Percentiles rank a stretch among this genome's conserved stretches.
These are phyloP conservation scores for Tryphoninae sp. DNA, from an alignment of 2,888 invertebrate genomes.

Conservation along the genomic window DNA sequence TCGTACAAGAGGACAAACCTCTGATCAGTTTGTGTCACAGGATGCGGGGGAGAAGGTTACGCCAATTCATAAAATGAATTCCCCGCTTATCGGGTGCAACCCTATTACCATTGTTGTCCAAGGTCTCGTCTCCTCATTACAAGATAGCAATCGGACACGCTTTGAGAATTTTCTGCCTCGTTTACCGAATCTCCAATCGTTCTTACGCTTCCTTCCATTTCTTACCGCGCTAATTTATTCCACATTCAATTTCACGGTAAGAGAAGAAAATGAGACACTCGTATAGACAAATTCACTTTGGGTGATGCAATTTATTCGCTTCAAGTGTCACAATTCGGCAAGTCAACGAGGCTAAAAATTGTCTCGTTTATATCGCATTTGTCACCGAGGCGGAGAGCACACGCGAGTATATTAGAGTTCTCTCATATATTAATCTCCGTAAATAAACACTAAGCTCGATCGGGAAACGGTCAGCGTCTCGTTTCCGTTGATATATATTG, in stretches of 20 bases:
- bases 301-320: conserved; percentile 30
- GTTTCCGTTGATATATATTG: conserved; percentile 32
- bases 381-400: background rate
- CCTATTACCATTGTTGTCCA: conserved; percentile 76
- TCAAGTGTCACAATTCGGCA: conserved; percentile 20
- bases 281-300: background rate
- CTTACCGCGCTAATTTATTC: background rate
- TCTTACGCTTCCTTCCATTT: background rate
- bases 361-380: background rate
- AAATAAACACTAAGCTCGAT: conserved; percentile 53
- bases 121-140: conserved; percentile 70
- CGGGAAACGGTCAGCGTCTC: conserved; percentile 13
- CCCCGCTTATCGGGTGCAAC: conserved; percentile 65
- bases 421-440: conserved; percentile 52
- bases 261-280: conserved; percentile 5
- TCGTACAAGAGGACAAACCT: conserved; percentile 76
- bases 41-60: conserved; percentile 78
- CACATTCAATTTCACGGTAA: background rate
- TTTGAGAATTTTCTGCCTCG: conserved; percentile 30
- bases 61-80: conserved; percentile 74
- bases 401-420: conserved; percentile 1
- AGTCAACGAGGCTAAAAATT: background rate
- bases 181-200: background rate
- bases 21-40: conserved; percentile 71
- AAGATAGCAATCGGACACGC: conserved; percentile 43